phyloP scores from a whole-genome alignment of 2,113 vertebrate genomes.

The Argyrosomus japonicus region DNA sequence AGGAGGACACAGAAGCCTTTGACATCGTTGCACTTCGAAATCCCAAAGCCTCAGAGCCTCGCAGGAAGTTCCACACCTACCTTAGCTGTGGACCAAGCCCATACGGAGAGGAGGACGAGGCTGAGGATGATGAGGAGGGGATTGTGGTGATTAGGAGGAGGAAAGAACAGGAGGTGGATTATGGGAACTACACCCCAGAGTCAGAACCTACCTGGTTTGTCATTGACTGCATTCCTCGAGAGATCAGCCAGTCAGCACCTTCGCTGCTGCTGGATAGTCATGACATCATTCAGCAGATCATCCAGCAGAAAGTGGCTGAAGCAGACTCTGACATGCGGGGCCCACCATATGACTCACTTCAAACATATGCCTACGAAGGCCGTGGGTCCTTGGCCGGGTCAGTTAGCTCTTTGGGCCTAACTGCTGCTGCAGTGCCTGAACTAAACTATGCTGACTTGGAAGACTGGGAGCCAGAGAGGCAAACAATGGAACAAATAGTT shows the following conservation, averaged over 20 bases:
- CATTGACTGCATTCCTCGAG: slow-evolving; percentile 39
- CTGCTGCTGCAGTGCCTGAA: slow-evolving; percentile 86
- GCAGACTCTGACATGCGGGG: slow-evolving; percentile 90
- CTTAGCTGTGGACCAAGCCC: not conserved
- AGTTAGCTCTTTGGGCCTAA: slow-evolving; percentile 92
- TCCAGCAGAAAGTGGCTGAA: slow-evolving; percentile 88
- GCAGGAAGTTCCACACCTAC: slow-evolving; percentile 77
- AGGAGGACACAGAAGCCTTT: slow-evolving; percentile 65
- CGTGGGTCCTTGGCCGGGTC: slow-evolving; percentile 90
- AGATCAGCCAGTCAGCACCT: slow-evolving; percentile 52
- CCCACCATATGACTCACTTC: slow-evolving; percentile 94
- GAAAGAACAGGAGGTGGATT: slow-evolving; percentile 24
- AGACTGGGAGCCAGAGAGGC: slow-evolving; percentile 90
- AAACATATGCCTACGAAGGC: slow-evolving; percentile 95
- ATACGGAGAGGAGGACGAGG: slow-evolving; percentile 5
- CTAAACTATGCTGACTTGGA: slow-evolving; percentile 89
- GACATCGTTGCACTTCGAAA: slow-evolving; percentile 87
- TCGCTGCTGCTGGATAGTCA: slow-evolving; percentile 82
- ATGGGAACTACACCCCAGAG: slow-evolving; percentile 42
- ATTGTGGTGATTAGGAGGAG: slow-evolving; percentile 74
- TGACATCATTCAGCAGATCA: slow-evolving; percentile 91
- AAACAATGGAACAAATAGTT: slow-evolving; percentile 88
- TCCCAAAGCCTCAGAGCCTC: slow-evolving; percentile 87
- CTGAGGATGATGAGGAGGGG: slow-evolving; percentile 21
- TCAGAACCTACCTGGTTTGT: slow-evolving; percentile 54